Evolutionary conservation across 2,113 vertebrate species (phyloP), one percentile per base, ranked within the genome.

Genomic region (Bucco capensis): DNA sequence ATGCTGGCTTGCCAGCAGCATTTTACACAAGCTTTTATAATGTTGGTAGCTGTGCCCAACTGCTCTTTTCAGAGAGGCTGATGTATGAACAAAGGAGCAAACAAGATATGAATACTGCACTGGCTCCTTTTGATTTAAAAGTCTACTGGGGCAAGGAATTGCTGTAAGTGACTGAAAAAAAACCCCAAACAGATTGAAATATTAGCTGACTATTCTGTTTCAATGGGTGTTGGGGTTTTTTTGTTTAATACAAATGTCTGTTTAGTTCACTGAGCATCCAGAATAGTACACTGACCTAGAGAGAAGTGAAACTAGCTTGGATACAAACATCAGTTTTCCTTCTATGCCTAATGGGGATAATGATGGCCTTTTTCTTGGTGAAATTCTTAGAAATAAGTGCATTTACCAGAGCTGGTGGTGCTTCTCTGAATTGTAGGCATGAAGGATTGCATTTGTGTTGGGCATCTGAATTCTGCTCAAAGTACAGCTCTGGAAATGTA

Each of bases 61-160:
- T 76, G 90, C 93, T 96, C 92, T 93, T 95, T 96, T 96, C 93
- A 96, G 83, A 95, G 88, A 54, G 90, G 77, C 94, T 96, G 93
- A 76, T 92, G 92, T 92, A 90, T 75, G 93, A 95, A 94, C 93
- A 95, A 96, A 95, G 96, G 92, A 88, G 94, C 93, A 95, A 95
- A 94, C 90, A 93, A 86, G 93, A 88, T 90, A 30, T 86, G 94
- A 95, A 94, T 96, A 51, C 92, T 65, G 8, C 5, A 1, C 80
- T 90, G 90, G 80, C 78, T 94, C 71, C 90, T 82, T 65, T 9
- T 93, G 88, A 84, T 91, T 94, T 53, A 31, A 21, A 38, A 82
- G 81, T 72, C 80, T 91, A 5, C 88, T 57, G 83, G 92, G 92
- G 80, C 88, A 84, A 82, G 81, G 88, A 73, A 74, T 94, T 58